These are phyloP conservation scores for Allolobophora icterica DNA, from an alignment of 2,888 invertebrate genomes.

Conservation along the genomic window DNA sequence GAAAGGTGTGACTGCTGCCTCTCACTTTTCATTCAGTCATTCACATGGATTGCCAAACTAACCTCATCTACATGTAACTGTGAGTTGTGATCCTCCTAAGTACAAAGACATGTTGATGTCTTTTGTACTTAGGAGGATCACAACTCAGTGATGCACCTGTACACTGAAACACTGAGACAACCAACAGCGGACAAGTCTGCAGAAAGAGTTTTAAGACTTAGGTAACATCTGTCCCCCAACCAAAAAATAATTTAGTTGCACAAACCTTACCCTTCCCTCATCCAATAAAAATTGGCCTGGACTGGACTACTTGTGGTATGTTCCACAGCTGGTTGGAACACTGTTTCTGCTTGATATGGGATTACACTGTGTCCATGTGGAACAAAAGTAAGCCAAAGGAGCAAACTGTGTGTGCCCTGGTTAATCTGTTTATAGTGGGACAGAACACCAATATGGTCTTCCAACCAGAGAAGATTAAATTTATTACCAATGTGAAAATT, in stretches of 20 bases:
- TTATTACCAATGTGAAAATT: not conserved
- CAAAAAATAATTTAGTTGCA: not conserved
- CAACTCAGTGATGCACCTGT: not conserved
- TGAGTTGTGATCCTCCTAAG: not conserved
- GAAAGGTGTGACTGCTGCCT: not conserved
- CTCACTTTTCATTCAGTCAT: no score
- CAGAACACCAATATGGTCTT: not conserved
- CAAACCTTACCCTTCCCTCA: not conserved
- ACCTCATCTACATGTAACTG: no score
- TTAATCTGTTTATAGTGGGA: constrained; percentile 17
- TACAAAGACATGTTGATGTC: not conserved
- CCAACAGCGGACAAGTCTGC: not conserved
- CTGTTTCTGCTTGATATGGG: not conserved
- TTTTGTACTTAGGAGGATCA: no score
- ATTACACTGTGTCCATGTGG: no score
- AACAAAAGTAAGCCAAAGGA: no score
- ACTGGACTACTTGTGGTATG: not conserved
- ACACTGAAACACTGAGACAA: not conserved
- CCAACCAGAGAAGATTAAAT: not conserved
- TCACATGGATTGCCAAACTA: not conserved
- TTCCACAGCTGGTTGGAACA: not conserved
- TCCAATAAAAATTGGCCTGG: not conserved
- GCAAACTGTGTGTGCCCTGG: not conserved
- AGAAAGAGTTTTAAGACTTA: not conserved
- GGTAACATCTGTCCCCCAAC: not conserved